Percentiles rank a stretch among this genome's conserved stretches.
Evolutionary conservation across 2,888 invertebrate species (phyloP).

Genomic region (Hyposoter dolosus): DNA sequence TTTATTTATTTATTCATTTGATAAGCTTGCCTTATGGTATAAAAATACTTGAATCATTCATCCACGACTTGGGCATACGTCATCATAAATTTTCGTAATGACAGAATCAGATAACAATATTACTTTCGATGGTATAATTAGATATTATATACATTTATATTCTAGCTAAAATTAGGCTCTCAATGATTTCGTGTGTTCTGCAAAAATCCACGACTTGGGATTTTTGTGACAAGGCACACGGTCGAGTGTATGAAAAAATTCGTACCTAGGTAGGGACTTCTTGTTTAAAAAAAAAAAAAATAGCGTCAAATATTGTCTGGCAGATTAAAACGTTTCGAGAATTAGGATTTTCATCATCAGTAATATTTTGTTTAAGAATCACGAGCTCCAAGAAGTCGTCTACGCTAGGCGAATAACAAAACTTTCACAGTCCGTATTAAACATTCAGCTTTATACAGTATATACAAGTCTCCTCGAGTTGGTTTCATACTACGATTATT

Average conservation of each 20-base stretch:
- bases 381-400: slow-evolving; percentile 74
- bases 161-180: slow-evolving; percentile 72
- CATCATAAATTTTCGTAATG: slow-evolving; percentile 61
- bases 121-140: slow-evolving; percentile 69
- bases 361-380: not conserved
- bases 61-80: slow-evolving; percentile 79
- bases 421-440: slow-evolving; percentile 80
- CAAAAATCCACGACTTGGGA: slow-evolving; percentile 76
- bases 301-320: slow-evolving; percentile 20
- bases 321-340: not conserved
- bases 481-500: slow-evolving; percentile 58
- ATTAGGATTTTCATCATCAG: not conserved
- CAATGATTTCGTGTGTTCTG: slow-evolving; percentile 74
- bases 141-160: slow-evolving; percentile 74
- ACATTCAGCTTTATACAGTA: slow-evolving; percentile 83
- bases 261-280: slow-evolving; percentile 64
- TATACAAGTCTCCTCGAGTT: slow-evolving; percentile 78
- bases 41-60: slow-evolving; percentile 81
- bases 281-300: slow-evolving; percentile 13
- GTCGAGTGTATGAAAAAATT: slow-evolving; percentile 73
- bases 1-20: slow-evolving; percentile 74
- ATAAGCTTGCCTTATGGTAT: slow-evolving; percentile 75
- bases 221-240: slow-evolving; percentile 76
- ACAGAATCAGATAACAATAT: slow-evolving; percentile 68
- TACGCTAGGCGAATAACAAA: slow-evolving; percentile 72